phyloP scores from a whole-genome alignment of 1,140 invertebrate genomes.

The Leptestheria dahalacensis region DNA sequence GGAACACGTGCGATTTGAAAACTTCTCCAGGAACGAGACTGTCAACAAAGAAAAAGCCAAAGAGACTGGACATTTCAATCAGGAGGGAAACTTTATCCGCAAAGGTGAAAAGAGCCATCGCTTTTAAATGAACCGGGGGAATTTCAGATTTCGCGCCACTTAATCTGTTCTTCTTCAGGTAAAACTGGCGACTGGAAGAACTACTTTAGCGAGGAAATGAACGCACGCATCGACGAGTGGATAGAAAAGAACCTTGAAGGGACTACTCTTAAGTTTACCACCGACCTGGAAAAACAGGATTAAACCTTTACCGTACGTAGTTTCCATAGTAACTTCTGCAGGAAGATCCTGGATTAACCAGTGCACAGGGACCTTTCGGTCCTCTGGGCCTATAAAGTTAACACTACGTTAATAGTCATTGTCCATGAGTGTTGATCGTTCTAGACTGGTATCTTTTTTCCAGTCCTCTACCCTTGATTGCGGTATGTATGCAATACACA shows the following conservation, averaged over 20 bases:
- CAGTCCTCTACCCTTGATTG: too few species aligned
- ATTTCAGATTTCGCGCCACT: not conserved
- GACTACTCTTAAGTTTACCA: constrained; percentile 12
- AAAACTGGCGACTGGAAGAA: constrained; percentile 31
- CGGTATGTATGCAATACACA: too few species aligned
- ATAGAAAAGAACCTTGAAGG: constrained; percentile 19
- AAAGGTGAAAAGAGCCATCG: constrained; percentile 17
- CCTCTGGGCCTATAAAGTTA: too few species aligned
- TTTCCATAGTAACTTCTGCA: too few species aligned
- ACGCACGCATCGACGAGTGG: constrained; percentile 24
- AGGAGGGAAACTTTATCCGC: constrained; percentile 24
- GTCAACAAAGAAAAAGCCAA: not conserved
- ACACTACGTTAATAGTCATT: too few species aligned
- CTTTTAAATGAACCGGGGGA: not conserved
- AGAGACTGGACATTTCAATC: not conserved
- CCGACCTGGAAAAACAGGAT: constrained; percentile 12
- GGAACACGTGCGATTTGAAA: not conserved
- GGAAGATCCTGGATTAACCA: too few species aligned
- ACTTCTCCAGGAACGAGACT: not conserved
- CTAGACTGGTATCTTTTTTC: too few species aligned
- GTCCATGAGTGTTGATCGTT: too few species aligned
- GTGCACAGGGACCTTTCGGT: too few species aligned
- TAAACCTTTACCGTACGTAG: too few species aligned
- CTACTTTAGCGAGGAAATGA: constrained; percentile 28
- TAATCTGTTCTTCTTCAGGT: constrained; percentile 18